Percentiles rank a stretch among this genome's conserved stretches.
Conservation (phyloP, 2,113 vertebrate species). For the Myocastor coypus region DNA sequence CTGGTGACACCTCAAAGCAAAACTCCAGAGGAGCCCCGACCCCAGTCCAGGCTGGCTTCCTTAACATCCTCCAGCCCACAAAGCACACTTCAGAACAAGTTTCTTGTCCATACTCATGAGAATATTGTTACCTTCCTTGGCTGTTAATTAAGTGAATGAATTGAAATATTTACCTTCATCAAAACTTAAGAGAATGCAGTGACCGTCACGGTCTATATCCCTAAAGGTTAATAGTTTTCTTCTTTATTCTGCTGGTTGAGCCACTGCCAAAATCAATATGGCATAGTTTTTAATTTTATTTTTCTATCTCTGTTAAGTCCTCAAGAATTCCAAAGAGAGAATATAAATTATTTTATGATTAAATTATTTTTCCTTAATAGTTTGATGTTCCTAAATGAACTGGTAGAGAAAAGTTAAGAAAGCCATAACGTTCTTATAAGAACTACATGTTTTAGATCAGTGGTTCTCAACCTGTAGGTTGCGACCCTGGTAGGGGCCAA, state of each 20-base stretch:
- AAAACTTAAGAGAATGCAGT: neutral
- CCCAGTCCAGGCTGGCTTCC: fast-evolving
- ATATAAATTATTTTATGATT: neutral
- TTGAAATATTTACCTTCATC: neutral
- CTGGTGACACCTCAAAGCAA: neutral
- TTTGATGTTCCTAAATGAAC: neutral
- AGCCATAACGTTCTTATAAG: neutral
- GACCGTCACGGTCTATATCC: neutral
- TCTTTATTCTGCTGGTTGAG: neutral
- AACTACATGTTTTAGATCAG: neutral
- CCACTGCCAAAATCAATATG: neutral
- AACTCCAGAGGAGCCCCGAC: neutral
- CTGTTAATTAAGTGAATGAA: constrained; percentile 2
- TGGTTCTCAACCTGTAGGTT: too few relatives aligned
- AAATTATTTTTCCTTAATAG: neutral
- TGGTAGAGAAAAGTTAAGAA: too few relatives aligned
- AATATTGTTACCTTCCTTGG: neutral
- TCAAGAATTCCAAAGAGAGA: constrained; percentile 10
- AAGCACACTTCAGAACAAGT: neutral
- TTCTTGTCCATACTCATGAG: neutral
- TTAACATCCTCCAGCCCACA: neutral
- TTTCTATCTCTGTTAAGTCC: neutral
- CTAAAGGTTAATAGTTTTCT: neutral
- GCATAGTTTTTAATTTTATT: neutral
- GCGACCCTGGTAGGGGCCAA: too few relatives aligned